phyloP scores from a whole-genome alignment of 2,113 vertebrate species.

The Anguilla japonica region DNA sequence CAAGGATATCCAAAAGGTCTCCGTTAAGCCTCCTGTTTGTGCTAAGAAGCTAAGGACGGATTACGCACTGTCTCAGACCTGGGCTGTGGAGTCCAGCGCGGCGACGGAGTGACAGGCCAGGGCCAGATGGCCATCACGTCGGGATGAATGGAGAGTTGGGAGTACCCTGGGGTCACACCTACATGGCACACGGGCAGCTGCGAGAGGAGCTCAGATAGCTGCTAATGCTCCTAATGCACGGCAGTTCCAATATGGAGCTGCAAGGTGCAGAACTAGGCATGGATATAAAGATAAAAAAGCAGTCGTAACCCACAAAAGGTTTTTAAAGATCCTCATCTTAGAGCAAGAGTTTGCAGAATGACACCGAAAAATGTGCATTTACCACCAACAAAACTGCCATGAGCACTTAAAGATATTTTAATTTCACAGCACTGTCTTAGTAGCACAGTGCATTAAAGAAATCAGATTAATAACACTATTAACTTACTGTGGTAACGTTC shows the following conservation, averaged over 20 bases:
- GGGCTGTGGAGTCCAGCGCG: background rate
- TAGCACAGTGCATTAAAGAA: too few relatives aligned
- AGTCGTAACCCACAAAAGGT: too few relatives aligned
- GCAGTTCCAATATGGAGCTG: background rate
- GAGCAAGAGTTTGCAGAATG: too few relatives aligned
- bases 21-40: background rate
- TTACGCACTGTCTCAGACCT: background rate
- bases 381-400: background rate
- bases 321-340: background rate
- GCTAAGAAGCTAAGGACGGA: background rate
- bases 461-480: background rate
- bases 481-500: background rate
- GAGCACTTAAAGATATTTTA: too few relatives aligned
- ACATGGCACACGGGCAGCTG: background rate
- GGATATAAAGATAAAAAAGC: background rate
- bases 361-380: background rate
- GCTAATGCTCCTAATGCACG: too few relatives aligned
- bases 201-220: too few relatives aligned
- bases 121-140: background rate
- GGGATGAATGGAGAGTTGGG: background rate
- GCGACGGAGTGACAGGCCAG: background rate
- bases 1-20: background rate
- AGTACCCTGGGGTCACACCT: background rate
- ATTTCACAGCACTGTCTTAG: too few relatives aligned
- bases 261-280: background rate